Evolutionary conservation across 37 sponge, comb jelly and placozoan species (phyloP), one percentile per base, ranked within the genome.

Genomic region (Spongia lamella): DNA sequence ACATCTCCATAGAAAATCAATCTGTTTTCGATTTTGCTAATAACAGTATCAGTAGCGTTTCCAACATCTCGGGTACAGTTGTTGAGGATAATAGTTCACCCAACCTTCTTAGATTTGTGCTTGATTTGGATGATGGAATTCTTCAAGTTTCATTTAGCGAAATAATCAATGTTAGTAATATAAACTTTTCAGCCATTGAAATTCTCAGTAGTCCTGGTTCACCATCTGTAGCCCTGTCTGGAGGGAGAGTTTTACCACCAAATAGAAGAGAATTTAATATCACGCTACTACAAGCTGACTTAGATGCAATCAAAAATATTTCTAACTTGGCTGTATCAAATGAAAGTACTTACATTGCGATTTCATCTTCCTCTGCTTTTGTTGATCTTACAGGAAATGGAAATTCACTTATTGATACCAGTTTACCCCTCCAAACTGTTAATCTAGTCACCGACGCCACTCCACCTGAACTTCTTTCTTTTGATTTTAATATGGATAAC

Each of bases 401-500:
- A 17, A 75, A 81, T 27, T 6, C 13, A 11, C 63, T 26, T 14
- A 78, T 83, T 26, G 55, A 65, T 3, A 57, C 39, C 15, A 38
- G 67, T 1, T 21, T 63, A 59, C 86, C 94, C 6, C 43, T 40
- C 0, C 59, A 24, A 72, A 86, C 83, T 16, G 20, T 30, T 0
- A 13, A 25, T 36, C 16, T 72, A 21, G 43, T 60, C 13, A 31
- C 60, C 11, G 96, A 95, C 70, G 71, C 68, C 22, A 85, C 79
- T n/a, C 64, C 76, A 25, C 96, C 96, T 26, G 27, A 24, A 15
- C 80, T 95, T n/a, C 34, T 43, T 13, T 56, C 67, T 22, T 95
- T 95, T 68, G 85, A 95, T 64, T 85, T 95, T 38, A 83, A 68
- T 5, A 84, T 95, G 89, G 96, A 95, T 40, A 39, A 84, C 52